Evolutionary conservation across 2,113 vertebrate genomes (phyloP), one percentile per base, ranked within the genome.

Genomic region (Urocitellus parryii): DNA sequence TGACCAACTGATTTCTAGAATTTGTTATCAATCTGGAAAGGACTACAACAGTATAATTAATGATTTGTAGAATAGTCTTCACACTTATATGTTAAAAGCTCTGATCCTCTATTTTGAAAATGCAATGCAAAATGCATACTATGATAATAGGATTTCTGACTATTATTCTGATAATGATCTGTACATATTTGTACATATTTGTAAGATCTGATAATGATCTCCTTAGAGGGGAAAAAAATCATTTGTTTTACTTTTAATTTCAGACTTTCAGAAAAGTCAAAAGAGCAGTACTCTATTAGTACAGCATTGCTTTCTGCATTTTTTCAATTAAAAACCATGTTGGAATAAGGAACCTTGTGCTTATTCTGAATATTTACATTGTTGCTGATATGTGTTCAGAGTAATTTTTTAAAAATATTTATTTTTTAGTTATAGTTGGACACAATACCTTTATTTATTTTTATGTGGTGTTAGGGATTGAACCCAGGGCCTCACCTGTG

Each of bases 51-150:
- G 51, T 78, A 51, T 53, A 27, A 94, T 93, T 73, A 90, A 48
- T 94, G 84, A 96, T 85, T 88, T 95, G 67, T 72, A 93, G 87
- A 88, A 81, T 92, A 84, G 85, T 84, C 25, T 88, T 53, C 72
- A 70, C 34, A 53, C 17, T 91, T 72, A 32, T 13, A 89, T 3
- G 8, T 92, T 89, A n/a, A 95, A 89, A 82, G 29, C 48, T 88
- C 90, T 56, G 32, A 81, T 53, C 34, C 48, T 83, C 27, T 78
- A 70, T 80, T 93, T 96, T 91, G 32, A 77, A 93, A 94, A 85
- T 88, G 53, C 24, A 56, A 2, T 84, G 8, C 67, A 39, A 94
- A 56, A 87, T 61, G 37, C 25, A 70, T 80, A 85, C 13, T 42
- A 9, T 51, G 67, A 92, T 24, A 83, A 29, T 81, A 14, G 14